These are phyloP conservation scores for Euborellia annulipes DNA, from an alignment of 1,140 invertebrate genomes.

Conservation along the genomic window DNA sequence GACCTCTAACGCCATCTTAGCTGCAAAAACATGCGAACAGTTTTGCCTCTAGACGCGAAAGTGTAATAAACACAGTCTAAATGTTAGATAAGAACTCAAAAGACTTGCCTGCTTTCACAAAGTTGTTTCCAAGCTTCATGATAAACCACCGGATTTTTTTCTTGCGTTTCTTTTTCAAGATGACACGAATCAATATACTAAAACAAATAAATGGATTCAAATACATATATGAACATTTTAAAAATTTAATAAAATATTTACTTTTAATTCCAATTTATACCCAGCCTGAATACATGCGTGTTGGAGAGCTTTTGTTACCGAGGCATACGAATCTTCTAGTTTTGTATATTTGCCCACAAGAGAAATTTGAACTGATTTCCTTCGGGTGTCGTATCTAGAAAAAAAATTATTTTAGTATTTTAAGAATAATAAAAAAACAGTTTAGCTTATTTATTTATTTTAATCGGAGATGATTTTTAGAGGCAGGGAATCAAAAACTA, in stretches of 20 bases:
- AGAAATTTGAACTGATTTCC: slow-evolving; percentile 74
- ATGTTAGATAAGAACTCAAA: too few relatives aligned
- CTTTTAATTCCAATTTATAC: slow-evolving; percentile 66
- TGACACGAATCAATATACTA: slow-evolving; percentile 82
- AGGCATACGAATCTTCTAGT: slow-evolving; percentile 90
- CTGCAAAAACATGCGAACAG: too few relatives aligned
- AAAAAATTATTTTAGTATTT: slow-evolving; percentile 8
- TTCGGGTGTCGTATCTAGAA: slow-evolving; percentile 52
- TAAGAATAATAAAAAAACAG: slow-evolving; percentile 1
- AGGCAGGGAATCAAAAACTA: too few relatives aligned
- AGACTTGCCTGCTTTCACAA: slow-evolving; percentile 74
- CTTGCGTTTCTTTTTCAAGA: slow-evolving; percentile 59
- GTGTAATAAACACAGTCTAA: too few relatives aligned
- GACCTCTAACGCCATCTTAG: too few relatives aligned
- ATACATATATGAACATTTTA: background rate
- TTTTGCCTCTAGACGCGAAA: too few relatives aligned
- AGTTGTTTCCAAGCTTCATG: slow-evolving; percentile 88
- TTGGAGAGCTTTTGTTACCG: slow-evolving; percentile 85
- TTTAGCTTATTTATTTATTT: too few relatives aligned
- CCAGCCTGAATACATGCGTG: slow-evolving; percentile 77
- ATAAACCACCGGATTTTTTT: slow-evolving; percentile 63
- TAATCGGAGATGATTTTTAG: too few relatives aligned
- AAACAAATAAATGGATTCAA: slow-evolving; percentile 14
- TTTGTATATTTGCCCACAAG: slow-evolving; percentile 99
- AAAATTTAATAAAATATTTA: slow-evolving; percentile 21